Percentiles rank a stretch among this genome's conserved stretches.
These are phyloP conservation scores for Phrynocephalus forsythii DNA, from an alignment of 2,797 vertebrate genomes.

Conservation along the genomic window DNA sequence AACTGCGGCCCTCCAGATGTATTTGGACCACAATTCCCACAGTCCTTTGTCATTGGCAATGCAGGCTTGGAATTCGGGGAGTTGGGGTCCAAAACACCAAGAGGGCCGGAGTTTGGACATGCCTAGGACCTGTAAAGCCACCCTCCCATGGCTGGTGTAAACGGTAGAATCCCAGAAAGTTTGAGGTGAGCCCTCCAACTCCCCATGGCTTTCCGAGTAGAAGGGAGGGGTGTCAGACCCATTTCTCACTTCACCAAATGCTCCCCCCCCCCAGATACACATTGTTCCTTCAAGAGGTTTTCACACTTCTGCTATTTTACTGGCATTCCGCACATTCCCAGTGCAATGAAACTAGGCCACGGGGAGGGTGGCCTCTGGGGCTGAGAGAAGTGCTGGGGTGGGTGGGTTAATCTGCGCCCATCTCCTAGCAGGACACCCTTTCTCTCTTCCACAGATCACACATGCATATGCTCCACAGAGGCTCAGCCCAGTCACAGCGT, in stretches of 20 bases:
- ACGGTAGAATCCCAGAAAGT: too few species aligned
- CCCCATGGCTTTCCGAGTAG: neutral
- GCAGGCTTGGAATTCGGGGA: too few species aligned
- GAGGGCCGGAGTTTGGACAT: too few species aligned
- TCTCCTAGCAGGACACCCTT: neutral
- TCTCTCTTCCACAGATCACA: neutral
- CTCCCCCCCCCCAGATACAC: too few species aligned
- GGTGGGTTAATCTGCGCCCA: neutral
- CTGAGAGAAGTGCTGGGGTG: neutral
- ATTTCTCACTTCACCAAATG: neutral
- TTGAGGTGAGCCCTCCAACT: too few species aligned
- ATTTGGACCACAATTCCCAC: too few species aligned
- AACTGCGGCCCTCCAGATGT: too few species aligned
- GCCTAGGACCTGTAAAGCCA: too few species aligned
- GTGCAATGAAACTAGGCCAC: neutral
- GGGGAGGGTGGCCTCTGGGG: neutral
- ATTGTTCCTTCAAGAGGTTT: neutral
- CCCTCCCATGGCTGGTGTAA: too few species aligned
- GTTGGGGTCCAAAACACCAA: too few species aligned
- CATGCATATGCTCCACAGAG: neutral
- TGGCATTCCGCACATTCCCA: constrained; percentile 5
- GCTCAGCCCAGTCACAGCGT: neutral
- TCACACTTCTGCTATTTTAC: neutral
- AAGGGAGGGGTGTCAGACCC: neutral
- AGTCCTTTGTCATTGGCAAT: too few species aligned